A percentile compares a stretch with the other conserved stretches of the same genome.
Conservation (phyloP, 2,797 vertebrate genomes). For the Xenentodon cancila region DNA sequence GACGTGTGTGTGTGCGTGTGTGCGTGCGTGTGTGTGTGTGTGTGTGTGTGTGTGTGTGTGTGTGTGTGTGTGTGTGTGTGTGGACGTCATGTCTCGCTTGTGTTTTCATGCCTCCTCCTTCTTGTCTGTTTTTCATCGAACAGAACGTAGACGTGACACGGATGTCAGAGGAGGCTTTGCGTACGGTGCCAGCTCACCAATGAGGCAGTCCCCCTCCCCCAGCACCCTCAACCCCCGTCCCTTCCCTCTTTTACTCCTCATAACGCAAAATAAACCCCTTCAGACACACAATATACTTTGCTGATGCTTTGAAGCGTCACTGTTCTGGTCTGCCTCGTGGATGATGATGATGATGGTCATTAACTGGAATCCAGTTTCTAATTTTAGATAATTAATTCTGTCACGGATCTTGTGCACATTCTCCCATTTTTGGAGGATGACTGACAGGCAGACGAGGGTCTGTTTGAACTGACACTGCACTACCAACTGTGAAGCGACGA, state of each 20-base stretch:
- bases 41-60: no score
- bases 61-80: neutral
- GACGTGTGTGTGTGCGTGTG: neutral
- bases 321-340: conserved; percentile 9
- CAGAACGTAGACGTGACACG: conserved; percentile 87
- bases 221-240: neutral
- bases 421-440: conserved; percentile 65
- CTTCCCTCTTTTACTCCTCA: conserved; percentile 8
- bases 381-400: conserved; percentile 48
- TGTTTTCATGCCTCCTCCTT: conserved; percentile 61
- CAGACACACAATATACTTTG: conserved; percentile 38
- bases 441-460: conserved; percentile 13
- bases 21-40: conserved; percentile 1
- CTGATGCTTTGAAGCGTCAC: conserved; percentile 23
- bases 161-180: conserved; percentile 86
- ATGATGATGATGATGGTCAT: conserved; percentile 45
- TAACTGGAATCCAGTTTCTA: conserved; percentile 80
- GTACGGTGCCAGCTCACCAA: conserved; percentile 85
- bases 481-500: conserved; percentile 47
- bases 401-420: conserved; percentile 26
- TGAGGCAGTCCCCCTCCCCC: conserved; percentile 51
- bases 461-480: conserved; percentile 23
- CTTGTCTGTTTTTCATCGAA: conserved; percentile 66
- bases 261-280: conserved; percentile 30
- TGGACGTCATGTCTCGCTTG: conserved; percentile 36